Evolutionary conservation across 1,140 invertebrate species (phyloP), one percentile per base, ranked within the genome.

Genomic region (Trachymyrmex cornetzi): DNA sequence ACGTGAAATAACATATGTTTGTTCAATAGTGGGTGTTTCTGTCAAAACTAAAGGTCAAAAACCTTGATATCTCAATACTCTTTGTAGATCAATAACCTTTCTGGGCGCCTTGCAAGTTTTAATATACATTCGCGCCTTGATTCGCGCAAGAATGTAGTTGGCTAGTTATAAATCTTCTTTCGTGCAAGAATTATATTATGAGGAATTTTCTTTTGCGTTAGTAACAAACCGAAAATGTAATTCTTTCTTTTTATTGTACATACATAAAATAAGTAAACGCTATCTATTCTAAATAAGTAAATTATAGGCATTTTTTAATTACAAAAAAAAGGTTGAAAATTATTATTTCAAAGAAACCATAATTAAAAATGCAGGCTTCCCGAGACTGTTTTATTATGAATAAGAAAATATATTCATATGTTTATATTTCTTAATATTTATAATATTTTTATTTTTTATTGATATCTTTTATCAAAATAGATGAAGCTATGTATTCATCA

Each of bases 61-160:
- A 16, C 34, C 34, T 59, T 53, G 34, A 72, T 72, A 44, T 71
- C 34, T 57, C 14, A 57, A 71, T 55, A 57, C 27, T 81, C 34
- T n/a, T 44, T 9, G 22, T 44, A 55, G 22, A 61, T 30, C 22
- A 66, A 82, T 82, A n/a, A 71, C 14, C 24, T 27, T 57, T 44
- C 30, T 79, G 7, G 1, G 16, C 24, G 44, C n/a, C 27, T 53
- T 19, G 22, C 22, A n/a, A 69, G 16, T 19, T 27, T 59, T 6
- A 55, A n/a, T 38, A 16, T 24, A 24, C 1, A 27, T 57, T n/a
- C 7, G 30, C 5, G 30, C 5, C 30, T 34, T 34, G 30, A n/a
- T 44, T 27, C 22, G 3, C 11, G 53, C 3, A 27, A 44, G 34
- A 82, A 30, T 27, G 16, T 69, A 59, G 30, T 24, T 38, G 50